Evolutionary conservation across 1,140 invertebrate genomes (phyloP).

Genomic region (Philotrypesis tridentata): DNA sequence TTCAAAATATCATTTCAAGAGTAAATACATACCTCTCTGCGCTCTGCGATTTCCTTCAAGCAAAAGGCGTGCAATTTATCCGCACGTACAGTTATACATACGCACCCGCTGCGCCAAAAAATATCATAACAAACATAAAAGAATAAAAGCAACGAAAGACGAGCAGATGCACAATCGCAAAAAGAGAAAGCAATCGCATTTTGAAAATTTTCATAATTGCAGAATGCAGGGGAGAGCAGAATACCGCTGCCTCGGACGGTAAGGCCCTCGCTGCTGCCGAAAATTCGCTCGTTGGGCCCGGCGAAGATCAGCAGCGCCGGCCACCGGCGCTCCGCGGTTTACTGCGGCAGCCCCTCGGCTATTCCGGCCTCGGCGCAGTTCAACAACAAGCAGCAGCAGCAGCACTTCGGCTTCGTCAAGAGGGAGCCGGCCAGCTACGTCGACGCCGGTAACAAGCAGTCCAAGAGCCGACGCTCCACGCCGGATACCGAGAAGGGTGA

Average conservation of each 20-base stretch:
- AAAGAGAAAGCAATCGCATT: too few relatives aligned
- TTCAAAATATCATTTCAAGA: too few relatives aligned
- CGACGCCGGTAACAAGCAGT: neutral
- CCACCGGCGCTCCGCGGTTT: neutral
- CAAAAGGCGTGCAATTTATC: too few relatives aligned
- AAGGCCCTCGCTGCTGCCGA: constrained; percentile 67
- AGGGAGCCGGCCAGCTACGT: neutral
- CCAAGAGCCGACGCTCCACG: neutral
- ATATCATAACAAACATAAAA: too few relatives aligned
- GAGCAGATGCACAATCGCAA: too few relatives aligned
- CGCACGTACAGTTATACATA: too few relatives aligned
- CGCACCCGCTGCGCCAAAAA: too few relatives aligned
- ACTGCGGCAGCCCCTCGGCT: neutral
- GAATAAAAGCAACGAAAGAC: too few relatives aligned
- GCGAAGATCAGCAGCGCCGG: constrained; percentile 47
- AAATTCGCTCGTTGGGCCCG: constrained; percentile 58
- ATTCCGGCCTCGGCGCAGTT: neutral
- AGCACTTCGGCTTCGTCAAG: neutral
- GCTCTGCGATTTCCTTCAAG: too few relatives aligned
- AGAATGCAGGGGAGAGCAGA: constrained; percentile 67
- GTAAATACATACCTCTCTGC: too few relatives aligned
- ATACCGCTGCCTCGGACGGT: constrained; percentile 64
- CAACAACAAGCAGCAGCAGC: constrained; percentile 5
- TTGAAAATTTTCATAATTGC: constrained; percentile 35
- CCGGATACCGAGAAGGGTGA: neutral